Conservation (phyloP, 2,888 invertebrate species). For the Lumbricus terrestris region DNA sequence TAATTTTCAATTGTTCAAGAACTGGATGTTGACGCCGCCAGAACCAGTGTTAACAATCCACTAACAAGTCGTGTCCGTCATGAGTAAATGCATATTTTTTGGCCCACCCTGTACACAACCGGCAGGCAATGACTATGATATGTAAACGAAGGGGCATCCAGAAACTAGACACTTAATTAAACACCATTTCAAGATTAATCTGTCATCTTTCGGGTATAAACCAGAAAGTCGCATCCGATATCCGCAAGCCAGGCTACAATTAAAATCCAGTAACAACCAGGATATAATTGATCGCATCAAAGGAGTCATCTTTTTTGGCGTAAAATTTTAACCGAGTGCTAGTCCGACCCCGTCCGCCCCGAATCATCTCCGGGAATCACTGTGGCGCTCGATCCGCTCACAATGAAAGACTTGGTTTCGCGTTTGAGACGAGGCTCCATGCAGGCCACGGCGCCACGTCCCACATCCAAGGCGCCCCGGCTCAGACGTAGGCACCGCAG, state of each 20-base stretch:
- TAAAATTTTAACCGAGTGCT: not conserved
- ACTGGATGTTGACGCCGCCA: not conserved
- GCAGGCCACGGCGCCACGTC: not conserved
- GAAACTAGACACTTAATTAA: not conserved
- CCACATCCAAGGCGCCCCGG: too few relatives aligned
- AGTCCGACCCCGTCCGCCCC: not conserved
- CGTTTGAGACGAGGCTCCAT: not conserved
- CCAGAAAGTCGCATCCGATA: not conserved
- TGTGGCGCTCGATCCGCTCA: not conserved
- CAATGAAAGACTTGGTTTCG: not conserved
- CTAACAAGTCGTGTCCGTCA: not conserved
- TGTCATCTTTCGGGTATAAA: too few relatives aligned
- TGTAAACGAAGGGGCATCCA: not conserved
- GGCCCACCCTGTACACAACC: not conserved
- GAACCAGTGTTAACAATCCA: not conserved
- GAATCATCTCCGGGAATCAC: not conserved
- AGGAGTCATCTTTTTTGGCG: not conserved
- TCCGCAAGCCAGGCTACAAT: not conserved
- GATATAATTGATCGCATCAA: not conserved
- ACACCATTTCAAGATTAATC: not conserved
- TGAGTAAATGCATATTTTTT: not conserved
- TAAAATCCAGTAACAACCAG: not conserved
- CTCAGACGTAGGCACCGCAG: not conserved
- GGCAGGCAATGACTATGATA: not conserved
- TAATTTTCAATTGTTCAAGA: not conserved